Evolutionary conservation across 2,113 vertebrate genomes (phyloP).

Genomic region (Stegostoma tigrinum): DNA sequence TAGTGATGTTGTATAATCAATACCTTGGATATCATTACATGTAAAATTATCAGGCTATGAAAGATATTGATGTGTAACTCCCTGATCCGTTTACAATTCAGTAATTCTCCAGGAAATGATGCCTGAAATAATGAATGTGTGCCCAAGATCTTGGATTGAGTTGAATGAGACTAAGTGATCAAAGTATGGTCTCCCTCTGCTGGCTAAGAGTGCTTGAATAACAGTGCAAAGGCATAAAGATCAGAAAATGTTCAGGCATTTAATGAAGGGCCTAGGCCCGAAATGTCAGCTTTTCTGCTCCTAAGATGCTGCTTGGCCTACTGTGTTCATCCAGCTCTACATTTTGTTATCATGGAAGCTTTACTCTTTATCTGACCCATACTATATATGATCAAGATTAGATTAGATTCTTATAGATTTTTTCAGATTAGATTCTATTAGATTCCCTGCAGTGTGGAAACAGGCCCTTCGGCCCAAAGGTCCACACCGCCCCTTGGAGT

Average conservation of each 20-base stretch:
- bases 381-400: background rate
- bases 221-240: background rate
- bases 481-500: too few relatives aligned
- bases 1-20: background rate
- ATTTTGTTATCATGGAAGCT: background rate
- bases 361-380: background rate
- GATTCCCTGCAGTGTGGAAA: too few relatives aligned
- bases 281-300: too few relatives aligned
- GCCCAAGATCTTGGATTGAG: background rate
- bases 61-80: background rate
- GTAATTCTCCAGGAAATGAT: background rate
- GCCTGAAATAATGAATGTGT: background rate
- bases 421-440: too few relatives aligned
- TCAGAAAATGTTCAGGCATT: background rate
- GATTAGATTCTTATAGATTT: too few relatives aligned
- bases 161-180: background rate
- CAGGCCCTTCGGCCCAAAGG: too few relatives aligned
- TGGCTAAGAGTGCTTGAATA: background rate
- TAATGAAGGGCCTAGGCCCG: too few relatives aligned
- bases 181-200: background rate
- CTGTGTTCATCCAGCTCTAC: too few relatives aligned
- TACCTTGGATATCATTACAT: background rate
- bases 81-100: background rate
- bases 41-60: background rate
- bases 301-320: too few relatives aligned